Evolutionary conservation across 37 sponge, comb jelly and placozoan species (phyloP).

Genomic region (Aphrocallistes beatrix): DNA sequence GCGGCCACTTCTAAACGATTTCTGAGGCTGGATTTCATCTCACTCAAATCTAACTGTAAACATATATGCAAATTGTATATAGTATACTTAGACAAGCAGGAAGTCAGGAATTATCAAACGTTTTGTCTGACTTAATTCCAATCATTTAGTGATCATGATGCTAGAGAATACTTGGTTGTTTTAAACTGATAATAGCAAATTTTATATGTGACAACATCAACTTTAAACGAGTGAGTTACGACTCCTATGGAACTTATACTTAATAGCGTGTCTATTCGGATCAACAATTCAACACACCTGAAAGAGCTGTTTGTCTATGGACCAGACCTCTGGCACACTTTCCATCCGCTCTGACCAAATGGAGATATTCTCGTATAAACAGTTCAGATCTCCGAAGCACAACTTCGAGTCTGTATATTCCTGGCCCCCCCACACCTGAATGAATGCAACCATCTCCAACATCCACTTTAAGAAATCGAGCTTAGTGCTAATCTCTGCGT

Average conservation of each 20-base stretch:
- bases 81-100: too few relatives aligned
- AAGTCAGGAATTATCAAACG: too few relatives aligned
- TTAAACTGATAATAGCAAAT: too few relatives aligned
- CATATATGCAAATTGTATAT: too few relatives aligned
- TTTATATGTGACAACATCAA: too few relatives aligned
- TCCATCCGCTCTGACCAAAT: not conserved
- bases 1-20: not conserved
- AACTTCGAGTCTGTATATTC: not conserved
- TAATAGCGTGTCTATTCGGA: too few relatives aligned
- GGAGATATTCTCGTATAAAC: not conserved
- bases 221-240: too few relatives aligned
- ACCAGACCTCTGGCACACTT: not conserved
- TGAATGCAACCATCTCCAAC: not conserved
- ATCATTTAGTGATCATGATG: too few relatives aligned
- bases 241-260: too few relatives aligned
- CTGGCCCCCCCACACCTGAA: not conserved
- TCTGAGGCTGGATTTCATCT: not conserved
- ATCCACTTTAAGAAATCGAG: slow-evolving; percentile 1
- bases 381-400: not conserved
- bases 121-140: too few relatives aligned
- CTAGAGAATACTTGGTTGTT: too few relatives aligned
- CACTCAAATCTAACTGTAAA: not conserved
- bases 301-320: not conserved
- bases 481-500: not conserved
- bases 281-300: too few relatives aligned